Percentiles rank a stretch among this genome's conserved stretches.
Evolutionary conservation across 2,113 vertebrate genomes (phyloP).

Genomic region (Cromileptes altivelis): DNA sequence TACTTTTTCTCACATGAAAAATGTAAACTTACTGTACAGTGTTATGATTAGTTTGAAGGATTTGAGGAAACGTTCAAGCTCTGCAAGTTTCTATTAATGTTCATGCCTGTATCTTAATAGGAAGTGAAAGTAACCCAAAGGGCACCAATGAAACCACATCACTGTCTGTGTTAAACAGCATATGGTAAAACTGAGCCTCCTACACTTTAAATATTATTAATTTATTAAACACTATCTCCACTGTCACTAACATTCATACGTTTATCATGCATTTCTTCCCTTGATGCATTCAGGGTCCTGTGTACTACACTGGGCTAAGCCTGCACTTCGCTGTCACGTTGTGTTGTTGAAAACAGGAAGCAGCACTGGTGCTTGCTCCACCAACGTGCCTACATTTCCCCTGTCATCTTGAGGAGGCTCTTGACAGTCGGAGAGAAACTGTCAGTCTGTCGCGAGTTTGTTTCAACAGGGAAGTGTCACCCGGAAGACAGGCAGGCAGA

Average conservation of each 20-base stretch:
- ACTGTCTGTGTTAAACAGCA: not conserved
- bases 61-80: not conserved
- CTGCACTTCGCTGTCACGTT: not conserved
- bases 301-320: not conserved
- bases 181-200: not conserved
- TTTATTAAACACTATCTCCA: not conserved
- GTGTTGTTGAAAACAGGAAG: conserved; percentile 55
- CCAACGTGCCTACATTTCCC: not conserved
- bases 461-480: conserved; percentile 23
- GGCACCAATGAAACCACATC: not conserved
- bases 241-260: not conserved
- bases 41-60: not conserved
- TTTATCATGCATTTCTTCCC: not conserved
- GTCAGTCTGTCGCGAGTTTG: conserved; percentile 56
- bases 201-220: not conserved
- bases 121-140: conserved; percentile 15
- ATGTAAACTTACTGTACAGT: not conserved
- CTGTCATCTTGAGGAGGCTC: conserved; percentile 44
- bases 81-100: conserved; percentile 12
- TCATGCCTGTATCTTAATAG: not conserved
- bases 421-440: conserved; percentile 46
- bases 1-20: not conserved
- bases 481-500: conserved; percentile 29
- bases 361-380: not conserved
- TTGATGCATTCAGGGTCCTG: not conserved